A percentile compares a stretch with the other conserved stretches of the same genome.
These are phyloP conservation scores for Mythimna albipuncta DNA, from an alignment of 2,888 invertebrate species.

Conservation along the genomic window DNA sequence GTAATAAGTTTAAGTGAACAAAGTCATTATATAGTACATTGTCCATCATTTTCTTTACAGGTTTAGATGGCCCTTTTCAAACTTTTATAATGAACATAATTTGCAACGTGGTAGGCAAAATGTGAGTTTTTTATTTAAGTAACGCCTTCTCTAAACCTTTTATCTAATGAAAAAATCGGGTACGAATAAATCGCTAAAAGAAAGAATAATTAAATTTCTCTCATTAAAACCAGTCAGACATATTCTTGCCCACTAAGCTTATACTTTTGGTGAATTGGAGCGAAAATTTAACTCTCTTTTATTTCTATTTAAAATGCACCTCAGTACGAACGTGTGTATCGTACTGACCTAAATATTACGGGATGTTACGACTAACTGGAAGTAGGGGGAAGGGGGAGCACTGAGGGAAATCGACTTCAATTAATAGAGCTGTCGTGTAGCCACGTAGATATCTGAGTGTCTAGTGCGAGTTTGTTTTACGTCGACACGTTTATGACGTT, in stretches of 20 bases:
- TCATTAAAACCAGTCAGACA: slow-evolving; percentile 61
- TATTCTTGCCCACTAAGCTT: slow-evolving; percentile 60
- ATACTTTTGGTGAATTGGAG: slow-evolving; percentile 70
- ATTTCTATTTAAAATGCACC: slow-evolving; percentile 79
- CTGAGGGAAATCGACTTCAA: slow-evolving; percentile 64
- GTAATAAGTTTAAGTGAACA: slow-evolving; percentile 52
- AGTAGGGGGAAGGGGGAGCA: slow-evolving; percentile 51
- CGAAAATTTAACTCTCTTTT: slow-evolving; percentile 75
- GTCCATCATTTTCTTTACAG: slow-evolving; percentile 37
- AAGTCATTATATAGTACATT: slow-evolving; percentile 38
- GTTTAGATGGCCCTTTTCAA: slow-evolving; percentile 19
- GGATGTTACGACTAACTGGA: slow-evolving; percentile 65
- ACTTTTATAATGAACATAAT: slow-evolving; percentile 30
- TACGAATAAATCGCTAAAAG: slow-evolving; percentile 21
- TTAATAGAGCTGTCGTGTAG: slow-evolving; percentile 60
- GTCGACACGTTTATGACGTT: too few relatives aligned
- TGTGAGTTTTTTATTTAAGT: neutral
- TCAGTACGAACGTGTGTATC: slow-evolving; percentile 70
- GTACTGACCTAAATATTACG: slow-evolving; percentile 78
- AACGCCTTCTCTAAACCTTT: slow-evolving; percentile 3
- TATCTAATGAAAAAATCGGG: slow-evolving; percentile 32
- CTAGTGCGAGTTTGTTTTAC: too few relatives aligned
- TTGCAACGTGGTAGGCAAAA: slow-evolving; percentile 12
- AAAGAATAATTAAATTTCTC: slow-evolving; percentile 64
- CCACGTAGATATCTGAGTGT: slow-evolving; percentile 35